A percentile compares a stretch with the other conserved stretches of the same genome.
phyloP scores from a whole-genome alignment of 92 coral and sea anemone species.

The Zoanthus gigantus region DNA sequence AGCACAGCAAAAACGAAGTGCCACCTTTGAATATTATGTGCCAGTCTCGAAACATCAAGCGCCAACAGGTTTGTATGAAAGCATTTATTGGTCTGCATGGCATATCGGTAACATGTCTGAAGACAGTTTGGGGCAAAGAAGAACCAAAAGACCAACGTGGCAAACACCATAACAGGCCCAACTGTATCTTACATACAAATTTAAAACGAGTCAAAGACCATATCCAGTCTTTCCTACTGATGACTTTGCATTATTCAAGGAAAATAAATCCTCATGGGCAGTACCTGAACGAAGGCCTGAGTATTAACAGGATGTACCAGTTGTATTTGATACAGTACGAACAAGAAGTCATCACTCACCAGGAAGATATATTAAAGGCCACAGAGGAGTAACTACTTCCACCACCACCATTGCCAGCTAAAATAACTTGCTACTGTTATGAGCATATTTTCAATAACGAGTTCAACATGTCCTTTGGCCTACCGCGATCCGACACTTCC shows the following conservation, averaged over 20 bases:
- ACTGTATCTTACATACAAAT: background rate
- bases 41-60: no score
- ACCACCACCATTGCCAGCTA: background rate
- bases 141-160: slow-evolving; percentile 42
- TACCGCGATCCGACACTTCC: slow-evolving; percentile 46
- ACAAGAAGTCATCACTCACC: slow-evolving; percentile 15
- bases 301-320: slow-evolving; percentile 31
- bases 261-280: slow-evolving; percentile 1
- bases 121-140: slow-evolving; percentile 8
- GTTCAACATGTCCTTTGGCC: slow-evolving; percentile 51
- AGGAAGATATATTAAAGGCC: slow-evolving; percentile 15
- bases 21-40: no score
- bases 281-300: slow-evolving; percentile 18
- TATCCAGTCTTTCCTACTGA: slow-evolving; percentile 29
- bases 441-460: slow-evolving; percentile 4
- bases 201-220: slow-evolving; percentile 11
- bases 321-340: background rate
- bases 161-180: background rate
- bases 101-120: background rate
- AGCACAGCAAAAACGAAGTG: no score
- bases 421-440: slow-evolving; percentile 1
- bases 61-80: slow-evolving; percentile 31
- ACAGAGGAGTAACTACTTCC: background rate
- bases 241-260: slow-evolving; percentile 37
- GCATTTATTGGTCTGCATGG: slow-evolving; percentile 23